Evolutionary conservation across 92 coral and sea anemone species (phyloP).

Genomic region (Zoanthus gigantus): DNA sequence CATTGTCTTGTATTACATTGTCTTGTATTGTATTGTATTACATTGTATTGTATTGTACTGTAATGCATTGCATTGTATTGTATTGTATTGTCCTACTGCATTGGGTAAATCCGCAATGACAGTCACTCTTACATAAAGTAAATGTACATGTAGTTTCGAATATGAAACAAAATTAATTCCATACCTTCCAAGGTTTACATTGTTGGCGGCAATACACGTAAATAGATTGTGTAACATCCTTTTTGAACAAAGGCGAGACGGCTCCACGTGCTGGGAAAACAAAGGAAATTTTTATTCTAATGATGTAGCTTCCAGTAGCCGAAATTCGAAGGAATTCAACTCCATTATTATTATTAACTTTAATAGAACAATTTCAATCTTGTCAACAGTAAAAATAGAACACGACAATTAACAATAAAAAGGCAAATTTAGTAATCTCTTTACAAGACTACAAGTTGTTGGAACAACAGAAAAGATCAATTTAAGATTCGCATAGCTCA

Average conservation of each 20-base stretch:
- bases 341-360: too few relatives aligned
- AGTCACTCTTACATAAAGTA: too few relatives aligned
- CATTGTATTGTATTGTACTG: too few relatives aligned
- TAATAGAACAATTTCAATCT: not conserved
- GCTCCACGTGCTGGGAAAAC: slow-evolving; percentile 82
- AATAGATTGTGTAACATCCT: slow-evolving; percentile 90
- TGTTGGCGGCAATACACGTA: slow-evolving; percentile 79
- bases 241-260: slow-evolving; percentile 77
- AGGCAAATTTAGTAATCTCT: not conserved
- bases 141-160: too few relatives aligned
- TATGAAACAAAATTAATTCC: slow-evolving; percentile 2
- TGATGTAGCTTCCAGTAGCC: not conserved
- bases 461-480: not conserved
- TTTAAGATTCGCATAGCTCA: not conserved
- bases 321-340: not conserved
- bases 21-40: too few relatives aligned
- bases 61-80: too few relatives aligned
- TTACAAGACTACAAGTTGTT: not conserved
- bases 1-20: too few relatives aligned
- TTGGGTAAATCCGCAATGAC: too few relatives aligned
- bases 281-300: not conserved
- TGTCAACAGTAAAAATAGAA: not conserved
- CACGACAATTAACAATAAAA: not conserved
- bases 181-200: slow-evolving; percentile 88
- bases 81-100: too few relatives aligned